Base-by-base conservation (phyloP, 2,888 invertebrate genomes). In the Eurytoma adleriae region DNA sequence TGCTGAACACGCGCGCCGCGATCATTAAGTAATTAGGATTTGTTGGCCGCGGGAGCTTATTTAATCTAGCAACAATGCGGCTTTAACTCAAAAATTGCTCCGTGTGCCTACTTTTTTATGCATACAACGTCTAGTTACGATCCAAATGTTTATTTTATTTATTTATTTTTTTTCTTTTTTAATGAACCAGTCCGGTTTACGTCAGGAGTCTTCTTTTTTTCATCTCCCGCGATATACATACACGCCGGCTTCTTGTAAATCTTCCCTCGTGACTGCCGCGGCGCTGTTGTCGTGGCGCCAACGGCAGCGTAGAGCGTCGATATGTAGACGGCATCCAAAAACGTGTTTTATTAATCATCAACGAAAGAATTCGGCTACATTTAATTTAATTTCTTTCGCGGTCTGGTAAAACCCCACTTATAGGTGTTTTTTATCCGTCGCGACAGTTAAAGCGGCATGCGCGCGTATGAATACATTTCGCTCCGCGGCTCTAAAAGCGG, bases 341-440 rank as follows among this genome's bases (percentile, higher is more conserved):
- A 13, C 20, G 12, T 27, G 30, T 24, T 14, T 66, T 20, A 73
- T 73, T 73, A 73, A 73, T 73, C 73, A 73, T 66, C 5, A 12
- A 5, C 13, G 10, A 64, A 40, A 40, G 73, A 73, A 73, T 72
- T 64, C 56, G 73, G 27, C 24, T 48, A 59, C 10, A 59, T 70
- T 24, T 62, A 64, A 73, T 64, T 48, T 70, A 59, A 48, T 48
- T 20, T n/a, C 59, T 48, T 20, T 48, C 48, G 57, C 59, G 40
- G 16, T 12, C 59, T 13, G 70, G 70, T 59, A 71, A 71, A 71
- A 71, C 40, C 48, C 59, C 4, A 7, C 20, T 56, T 54, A 56
- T 56, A 13, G 30, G 30, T 57, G 30, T 30, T 18, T 57, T 69
- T 40, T 62, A 7, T 40, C 10, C 40, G 40, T 0, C 40, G 40